Evolutionary conservation across 1,140 invertebrate genomes (phyloP).

Genomic region (Hycleus cichorii): DNA sequence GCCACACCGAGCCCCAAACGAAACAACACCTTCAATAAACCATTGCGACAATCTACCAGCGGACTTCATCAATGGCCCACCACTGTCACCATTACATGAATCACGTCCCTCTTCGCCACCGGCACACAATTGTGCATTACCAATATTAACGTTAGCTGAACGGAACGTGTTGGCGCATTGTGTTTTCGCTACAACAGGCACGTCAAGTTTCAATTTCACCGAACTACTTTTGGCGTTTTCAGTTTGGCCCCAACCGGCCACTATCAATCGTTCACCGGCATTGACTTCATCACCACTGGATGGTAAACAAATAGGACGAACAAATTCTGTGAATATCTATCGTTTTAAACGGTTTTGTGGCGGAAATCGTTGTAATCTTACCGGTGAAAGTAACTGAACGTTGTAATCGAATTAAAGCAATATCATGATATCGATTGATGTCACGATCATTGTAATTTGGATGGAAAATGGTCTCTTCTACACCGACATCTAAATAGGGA

Average conservation of each 20-base stretch:
- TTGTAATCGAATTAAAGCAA: constrained; percentile 32
- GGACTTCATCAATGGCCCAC: constrained; percentile 48
- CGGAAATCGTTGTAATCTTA: constrained; percentile 9
- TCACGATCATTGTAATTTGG: constrained; percentile 25
- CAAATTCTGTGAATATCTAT: constrained; percentile 35
- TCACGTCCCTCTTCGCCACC: constrained; percentile 56
- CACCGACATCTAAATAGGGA: constrained; percentile 27
- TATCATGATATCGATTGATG: constrained; percentile 30
- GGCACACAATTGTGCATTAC: constrained; percentile 51
- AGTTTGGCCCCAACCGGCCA: constrained; percentile 61
- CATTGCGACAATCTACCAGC: constrained; percentile 39
- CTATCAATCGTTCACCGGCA: constrained; percentile 40
- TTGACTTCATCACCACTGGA: constrained; percentile 25
- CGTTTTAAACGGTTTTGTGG: background rate
- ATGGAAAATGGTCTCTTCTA: constrained; percentile 32
- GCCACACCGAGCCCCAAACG: constrained; percentile 54
- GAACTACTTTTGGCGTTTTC: constrained; percentile 41
- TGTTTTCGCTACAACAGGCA: constrained; percentile 41
- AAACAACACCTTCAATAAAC: constrained; percentile 48
- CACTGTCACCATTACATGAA: constrained; percentile 56
- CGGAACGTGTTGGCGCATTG: constrained; percentile 44
- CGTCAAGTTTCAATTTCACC: constrained; percentile 35
- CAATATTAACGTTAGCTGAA: constrained; percentile 38
- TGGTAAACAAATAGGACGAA: constrained; percentile 64
- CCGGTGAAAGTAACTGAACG: constrained; percentile 24